Conservation (phyloP, 2,888 invertebrate species). For the Prosapia bicincta region DNA sequence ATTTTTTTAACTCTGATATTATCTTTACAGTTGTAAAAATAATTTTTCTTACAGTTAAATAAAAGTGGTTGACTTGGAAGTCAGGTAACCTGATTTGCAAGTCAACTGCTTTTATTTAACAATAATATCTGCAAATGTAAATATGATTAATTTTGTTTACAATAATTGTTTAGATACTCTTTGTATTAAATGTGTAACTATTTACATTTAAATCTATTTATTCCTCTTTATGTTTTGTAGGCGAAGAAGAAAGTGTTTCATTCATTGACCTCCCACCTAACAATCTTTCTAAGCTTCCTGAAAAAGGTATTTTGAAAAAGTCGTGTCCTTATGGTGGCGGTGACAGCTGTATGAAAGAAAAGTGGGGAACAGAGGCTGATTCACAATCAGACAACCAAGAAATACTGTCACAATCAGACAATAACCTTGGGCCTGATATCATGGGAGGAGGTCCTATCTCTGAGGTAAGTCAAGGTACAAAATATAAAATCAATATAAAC, state of each 20-base stretch:
- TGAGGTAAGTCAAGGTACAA: conserved; percentile 52
- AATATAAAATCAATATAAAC: too few relatives aligned
- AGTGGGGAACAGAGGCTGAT: conserved; percentile 56
- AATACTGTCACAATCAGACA: conserved; percentile 64
- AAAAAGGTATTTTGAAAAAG: conserved; percentile 91
- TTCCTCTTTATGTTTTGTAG: conserved; percentile 15
- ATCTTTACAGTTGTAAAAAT: too few relatives aligned
- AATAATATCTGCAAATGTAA: too few relatives aligned
- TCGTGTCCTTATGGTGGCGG: conserved; percentile 73
- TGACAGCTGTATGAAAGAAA: conserved; percentile 65
- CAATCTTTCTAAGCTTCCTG: conserved; percentile 72
- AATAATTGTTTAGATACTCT: too few relatives aligned
- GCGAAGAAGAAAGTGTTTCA: conserved; percentile 72
- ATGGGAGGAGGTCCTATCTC: conserved; percentile 58
- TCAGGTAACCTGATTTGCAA: too few relatives aligned
- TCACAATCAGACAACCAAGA: conserved; percentile 66
- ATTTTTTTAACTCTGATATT: too few relatives aligned
- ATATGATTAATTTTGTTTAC: too few relatives aligned
- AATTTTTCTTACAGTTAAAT: too few relatives aligned
- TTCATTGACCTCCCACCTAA: conserved; percentile 78
- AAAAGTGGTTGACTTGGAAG: too few relatives aligned
- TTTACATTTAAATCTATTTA: too few relatives aligned
- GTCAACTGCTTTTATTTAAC: too few relatives aligned
- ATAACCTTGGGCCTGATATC: conserved; percentile 58
- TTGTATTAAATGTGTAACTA: too few relatives aligned